Evolutionary conservation across 2,113 vertebrate species (phyloP), one percentile per base, ranked within the genome.

Genomic region (Ramphastos sulfuratus): DNA sequence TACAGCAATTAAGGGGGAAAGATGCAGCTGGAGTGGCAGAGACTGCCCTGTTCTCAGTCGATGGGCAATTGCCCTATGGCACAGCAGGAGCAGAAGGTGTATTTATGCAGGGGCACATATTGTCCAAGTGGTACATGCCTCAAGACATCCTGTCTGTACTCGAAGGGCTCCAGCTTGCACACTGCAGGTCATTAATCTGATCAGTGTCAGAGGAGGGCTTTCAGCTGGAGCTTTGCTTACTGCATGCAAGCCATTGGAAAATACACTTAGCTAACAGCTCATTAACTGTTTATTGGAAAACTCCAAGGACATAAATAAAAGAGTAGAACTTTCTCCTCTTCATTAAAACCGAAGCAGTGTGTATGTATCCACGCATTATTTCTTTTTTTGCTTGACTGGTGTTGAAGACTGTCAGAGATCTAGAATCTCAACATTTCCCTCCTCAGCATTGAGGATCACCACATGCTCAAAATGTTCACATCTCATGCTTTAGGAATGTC

Each of bases 101-200:
- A 66, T 96, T 96, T 91, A 75, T 88, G 83, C 77, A 81, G 35
- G 59, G 55, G 48, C 91, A 94, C 96, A 94, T 95, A 93, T 93
- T 96, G 94, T 88, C 91, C 67, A 18, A 71, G 42, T 37, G 90
- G 60, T 33, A 6, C 16, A 16, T 30, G 86, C 70, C 66, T 79
- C 85, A 80, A 84, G 58, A 76, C 65, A 71, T 2, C 2, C 48
- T 58, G 77, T 17, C 61, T 91, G 76, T 8, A 48, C 90, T 89
- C 6, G 25, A 96, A 91, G 75, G 87, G 61, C 73, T 94, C 92
- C 81, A 83, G 88, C 79, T 95, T 90, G 91, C 31, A 5, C 33
- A 27, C 77, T 84, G 61, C 66, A 90, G 56, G 44, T 84, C 90
- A 82, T 92, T 94, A 94, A 96, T 87, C 35, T 56, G 67, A 91